phyloP scores from a whole-genome alignment of 2,113 vertebrate species.

The Sebastes fasciatus region DNA sequence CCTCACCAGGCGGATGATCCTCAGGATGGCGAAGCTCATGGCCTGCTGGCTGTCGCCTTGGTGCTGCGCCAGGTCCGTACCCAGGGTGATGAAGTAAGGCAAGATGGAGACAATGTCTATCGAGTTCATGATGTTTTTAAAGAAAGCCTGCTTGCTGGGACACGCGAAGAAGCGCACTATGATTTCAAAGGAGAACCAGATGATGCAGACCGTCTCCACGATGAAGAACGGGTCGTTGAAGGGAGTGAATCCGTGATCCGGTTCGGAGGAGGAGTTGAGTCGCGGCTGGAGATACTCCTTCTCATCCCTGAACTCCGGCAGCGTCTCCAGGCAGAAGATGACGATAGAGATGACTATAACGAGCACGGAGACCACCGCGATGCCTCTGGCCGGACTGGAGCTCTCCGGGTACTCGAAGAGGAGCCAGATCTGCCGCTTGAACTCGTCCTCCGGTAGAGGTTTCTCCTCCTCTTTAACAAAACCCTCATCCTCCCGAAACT shows the following conservation, averaged over 20 bases:
- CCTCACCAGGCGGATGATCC: slow-evolving; percentile 96
- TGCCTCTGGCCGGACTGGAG: slow-evolving; percentile 94
- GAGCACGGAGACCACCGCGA: slow-evolving; percentile 97
- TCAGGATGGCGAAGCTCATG: slow-evolving; percentile 98
- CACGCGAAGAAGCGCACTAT: slow-evolving; percentile 96
- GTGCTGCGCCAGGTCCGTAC: slow-evolving; percentile 95
- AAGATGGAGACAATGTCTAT: slow-evolving; percentile 99
- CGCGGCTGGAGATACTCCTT: slow-evolving; percentile 88
- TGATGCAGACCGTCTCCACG: slow-evolving; percentile 98
- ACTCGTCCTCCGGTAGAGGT: slow-evolving; percentile 93
- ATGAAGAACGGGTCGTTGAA: slow-evolving; percentile 99
- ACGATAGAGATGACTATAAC: slow-evolving; percentile 99
- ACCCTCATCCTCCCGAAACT: slow-evolving; percentile 98
- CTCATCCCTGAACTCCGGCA: slow-evolving; percentile 96
- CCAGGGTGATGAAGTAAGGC: slow-evolving; percentile 99
- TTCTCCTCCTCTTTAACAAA: slow-evolving; percentile 97
- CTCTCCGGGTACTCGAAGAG: slow-evolving; percentile 98
- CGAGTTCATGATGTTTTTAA: slow-evolving; percentile 98
- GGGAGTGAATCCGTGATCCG: slow-evolving; percentile 89
- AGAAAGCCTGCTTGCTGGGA: slow-evolving; percentile 95
- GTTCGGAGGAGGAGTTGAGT: slow-evolving; percentile 87
- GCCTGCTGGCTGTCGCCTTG: slow-evolving; percentile 93
- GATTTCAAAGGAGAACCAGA: slow-evolving; percentile 99
- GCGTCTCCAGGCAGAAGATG: slow-evolving; percentile 97
- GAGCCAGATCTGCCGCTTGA: slow-evolving; percentile 98